Base-by-base conservation (phyloP, 1,140 invertebrate species). In the Cecropterus lyciades region DNA sequence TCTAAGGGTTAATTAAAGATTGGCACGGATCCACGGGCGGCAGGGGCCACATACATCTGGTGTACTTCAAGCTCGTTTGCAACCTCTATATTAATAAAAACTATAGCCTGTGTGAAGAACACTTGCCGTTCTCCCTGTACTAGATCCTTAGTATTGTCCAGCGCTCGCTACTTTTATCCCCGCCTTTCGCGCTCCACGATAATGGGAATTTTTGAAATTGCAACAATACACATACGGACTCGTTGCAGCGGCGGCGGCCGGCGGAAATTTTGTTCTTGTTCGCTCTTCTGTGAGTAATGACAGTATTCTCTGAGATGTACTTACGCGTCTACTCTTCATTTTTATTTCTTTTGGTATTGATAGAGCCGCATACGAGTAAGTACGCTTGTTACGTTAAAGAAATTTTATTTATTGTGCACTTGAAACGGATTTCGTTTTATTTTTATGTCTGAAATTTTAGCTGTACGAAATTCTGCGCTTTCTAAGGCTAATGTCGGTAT, bases 121-220 rank as follows among this genome's bases (percentile, higher is more conserved):
- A 40, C 59, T 51, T 49, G 16, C 46, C 16, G 30, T 62, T 51
- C 27, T 17, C n/a, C 14, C 45, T 37, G 9, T 40, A 17, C 59
- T 62, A 24, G 15, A 45, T 37, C 46, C 46, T 9, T 59, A 56
- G 74, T 78, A 81, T 86, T 85, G 85, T 85, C 80, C 77, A 74
- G 60, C 67, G 60, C 57, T 75, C 62, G 33, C 13, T 63, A 49
- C 84, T 85, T 88, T 82, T 85, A 74, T 71, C 69, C 73, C 68
- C 62, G 49, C 63, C 72, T 69, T 78, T 75, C 75, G 70, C 71
- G 69, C 75, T 80, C 65, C 56, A 77, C 80, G 64, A 79, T 85
- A 85, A 84, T 85, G 73, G 79, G 79, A 84, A 84, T 87, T 82
- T 87, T 81, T 84, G 80, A 85, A 87, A 89, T 89, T 83, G 84